Base-by-base conservation (phyloP, 2,888 invertebrate genomes). In the Neocrepidodera transversa region DNA sequence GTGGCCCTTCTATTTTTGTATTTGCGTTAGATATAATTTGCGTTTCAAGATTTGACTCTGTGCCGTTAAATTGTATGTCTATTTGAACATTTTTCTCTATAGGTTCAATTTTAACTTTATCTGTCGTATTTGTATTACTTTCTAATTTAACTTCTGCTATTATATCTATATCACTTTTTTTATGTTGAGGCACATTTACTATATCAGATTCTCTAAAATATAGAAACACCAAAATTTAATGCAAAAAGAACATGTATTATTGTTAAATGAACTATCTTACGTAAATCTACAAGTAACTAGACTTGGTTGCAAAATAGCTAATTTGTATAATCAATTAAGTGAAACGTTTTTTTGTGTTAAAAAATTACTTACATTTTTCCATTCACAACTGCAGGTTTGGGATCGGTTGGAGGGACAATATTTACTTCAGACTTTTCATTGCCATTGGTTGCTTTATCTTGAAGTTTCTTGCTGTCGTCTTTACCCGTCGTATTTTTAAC, bases 291-390 rank as follows among this genome's bases (percentile, higher is more conserved):
- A n/a, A n/a, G n/a, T n/a, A n/a, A n/a, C n/a, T n/a, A n/a, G n/a
- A n/a, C n/a, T n/a, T n/a, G n/a, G n/a, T n/a, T n/a, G n/a, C n/a
- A n/a, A n/a, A n/a, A n/a, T n/a, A n/a, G n/a, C n/a, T n/a, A n/a
- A n/a, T n/a, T n/a, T n/a, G n/a, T n/a, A n/a, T n/a, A n/a, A n/a
- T n/a, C n/a, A n/a, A n/a, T n/a, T n/a, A n/a, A n/a, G n/a, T n/a
- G n/a, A n/a, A n/a, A n/a, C n/a, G n/a, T n/a, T n/a, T n/a, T n/a
- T n/a, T n/a, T n/a, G n/a, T n/a, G n/a, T n/a, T n/a, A n/a, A n/a
- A n/a, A n/a, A n/a, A n/a, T 49, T 58, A 62, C 66, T 65, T 65
- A 66, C 66, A 63, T 59, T 53, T 66, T 58, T 23, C 49, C 42
- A 45, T 60, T 51, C 13, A 38, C 43, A 54, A 14, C 36, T 28